Evolutionary conservation across 1,140 invertebrate species (phyloP), one percentile per base, ranked within the genome.

Genomic region (Asbolus verrucosus): DNA sequence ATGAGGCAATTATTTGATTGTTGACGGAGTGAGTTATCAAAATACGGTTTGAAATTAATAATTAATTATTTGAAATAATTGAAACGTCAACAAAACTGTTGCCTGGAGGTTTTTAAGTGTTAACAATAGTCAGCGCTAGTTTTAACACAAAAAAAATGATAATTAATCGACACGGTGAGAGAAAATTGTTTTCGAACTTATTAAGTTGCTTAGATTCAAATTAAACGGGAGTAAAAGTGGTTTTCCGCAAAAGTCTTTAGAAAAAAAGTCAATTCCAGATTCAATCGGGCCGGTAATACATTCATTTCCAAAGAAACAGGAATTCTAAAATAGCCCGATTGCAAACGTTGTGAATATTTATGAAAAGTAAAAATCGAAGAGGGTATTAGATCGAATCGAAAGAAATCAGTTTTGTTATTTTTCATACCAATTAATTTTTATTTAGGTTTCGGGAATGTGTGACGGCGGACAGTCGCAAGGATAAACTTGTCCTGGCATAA

Each of bases 401-500:
- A 19, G 3, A 13, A 27, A 27, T 54, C 46, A 65, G 19, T 39
- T 43, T 15, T 2, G 39, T 65, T 30, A 65, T 27, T 24, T n/a
- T 65, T 46, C 11, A 63, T 65, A 41, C 27, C 36, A 39, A 46
- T 65, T 65, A 46, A 65, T 46, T 39, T 46, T 65, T 65, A 41
- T 46, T 46, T 46, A 46, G 39, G 62, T 43, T 63, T 65, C 11
- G 62, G 16, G 62, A 27, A 46, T 31, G 39, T 65, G 39, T 30
- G 62, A 43, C 62, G 62, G 62, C 62, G 62, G 39, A 65, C 62
- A 43, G 65, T 67, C 65, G 65, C 65, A 67, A 67, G 46, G 65
- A 67, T 67, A 54, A 54, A 67, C 18, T 54, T 67, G 43, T 67
- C 43, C 39, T 65, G 39, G 38, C 65, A 36, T 67, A 54, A 67